These are phyloP conservation scores for Suncus etruscus DNA, from an alignment of 2,113 vertebrate genomes.

Conservation along the genomic window DNA sequence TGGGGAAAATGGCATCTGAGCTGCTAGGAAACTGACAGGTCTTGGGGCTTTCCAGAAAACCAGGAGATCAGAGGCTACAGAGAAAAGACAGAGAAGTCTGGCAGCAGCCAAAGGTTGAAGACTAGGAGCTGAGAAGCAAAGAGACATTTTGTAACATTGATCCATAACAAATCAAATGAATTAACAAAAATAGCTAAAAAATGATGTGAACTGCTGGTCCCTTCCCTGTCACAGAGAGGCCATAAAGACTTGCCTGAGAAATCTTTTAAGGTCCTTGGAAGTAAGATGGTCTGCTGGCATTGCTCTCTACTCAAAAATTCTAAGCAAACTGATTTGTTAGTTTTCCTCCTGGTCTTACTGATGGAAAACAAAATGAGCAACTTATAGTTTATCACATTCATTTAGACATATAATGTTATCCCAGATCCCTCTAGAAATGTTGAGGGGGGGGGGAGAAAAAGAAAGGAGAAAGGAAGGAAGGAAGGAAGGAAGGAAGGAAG, in stretches of 20 bases:
- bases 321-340: not conserved
- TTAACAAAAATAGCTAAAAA: not conserved
- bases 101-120: not conserved
- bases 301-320: not conserved
- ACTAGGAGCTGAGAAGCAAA: not conserved
- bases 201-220: not conserved
- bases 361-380: not conserved
- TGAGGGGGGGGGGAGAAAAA: not conserved
- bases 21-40: constrained; percentile 42
- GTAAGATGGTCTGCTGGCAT: not conserved
- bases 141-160: not conserved
- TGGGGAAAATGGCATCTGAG: constrained; percentile 72
- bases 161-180: not conserved
- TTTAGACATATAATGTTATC: not conserved
- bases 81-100: not conserved
- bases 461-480: no score
- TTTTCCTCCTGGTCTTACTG: not conserved
- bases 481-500: no score
- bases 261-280: not conserved
- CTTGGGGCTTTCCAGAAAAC: constrained; percentile 32
- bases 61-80: not conserved
- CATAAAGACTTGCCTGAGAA: not conserved
- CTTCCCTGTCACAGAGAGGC: not conserved
- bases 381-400: not conserved
- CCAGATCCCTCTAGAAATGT: not conserved